A percentile compares a stretch with the other conserved stretches of the same genome.
These are phyloP conservation scores for Sphaerodactylus townsendi DNA, from an alignment of 2,113 vertebrate genomes.

Conservation along the genomic window DNA sequence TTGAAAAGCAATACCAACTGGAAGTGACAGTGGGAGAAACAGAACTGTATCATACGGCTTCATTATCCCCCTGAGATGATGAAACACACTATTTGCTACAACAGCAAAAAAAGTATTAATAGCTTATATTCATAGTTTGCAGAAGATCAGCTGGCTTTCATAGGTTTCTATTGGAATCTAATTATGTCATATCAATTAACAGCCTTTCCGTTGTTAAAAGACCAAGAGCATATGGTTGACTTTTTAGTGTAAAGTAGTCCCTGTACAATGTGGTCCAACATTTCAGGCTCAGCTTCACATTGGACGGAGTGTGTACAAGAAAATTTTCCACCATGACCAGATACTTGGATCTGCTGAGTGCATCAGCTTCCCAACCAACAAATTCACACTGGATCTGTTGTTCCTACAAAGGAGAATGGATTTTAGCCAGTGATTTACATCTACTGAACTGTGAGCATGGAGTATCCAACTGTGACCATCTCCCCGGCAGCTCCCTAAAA, in stretches of 20 bases:
- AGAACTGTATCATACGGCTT: neutral
- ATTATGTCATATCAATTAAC: neutral
- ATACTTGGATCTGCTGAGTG: neutral
- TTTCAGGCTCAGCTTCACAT: no score
- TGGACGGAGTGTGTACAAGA: neutral
- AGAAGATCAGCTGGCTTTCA: neutral
- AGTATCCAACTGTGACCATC: no score
- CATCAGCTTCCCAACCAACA: neutral
- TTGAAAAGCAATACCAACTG: neutral
- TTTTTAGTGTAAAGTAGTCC: neutral
- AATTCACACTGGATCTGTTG: neutral
- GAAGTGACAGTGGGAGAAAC: neutral
- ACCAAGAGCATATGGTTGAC: neutral
- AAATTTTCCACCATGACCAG: neutral
- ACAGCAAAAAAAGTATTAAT: neutral
- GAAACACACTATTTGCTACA: neutral
- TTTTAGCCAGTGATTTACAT: neutral
- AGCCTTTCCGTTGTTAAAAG: constrained; percentile 29
- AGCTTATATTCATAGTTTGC: neutral
- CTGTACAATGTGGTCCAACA: neutral
- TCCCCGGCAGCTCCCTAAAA: no score
- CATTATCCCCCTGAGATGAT: neutral
- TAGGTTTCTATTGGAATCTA: no score
- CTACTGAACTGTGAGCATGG: no score
- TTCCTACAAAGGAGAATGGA: neutral